Evolutionary conservation across 2,888 invertebrate species (phyloP), one percentile per base, ranked within the genome.

Genomic region (Aromia moschata): DNA sequence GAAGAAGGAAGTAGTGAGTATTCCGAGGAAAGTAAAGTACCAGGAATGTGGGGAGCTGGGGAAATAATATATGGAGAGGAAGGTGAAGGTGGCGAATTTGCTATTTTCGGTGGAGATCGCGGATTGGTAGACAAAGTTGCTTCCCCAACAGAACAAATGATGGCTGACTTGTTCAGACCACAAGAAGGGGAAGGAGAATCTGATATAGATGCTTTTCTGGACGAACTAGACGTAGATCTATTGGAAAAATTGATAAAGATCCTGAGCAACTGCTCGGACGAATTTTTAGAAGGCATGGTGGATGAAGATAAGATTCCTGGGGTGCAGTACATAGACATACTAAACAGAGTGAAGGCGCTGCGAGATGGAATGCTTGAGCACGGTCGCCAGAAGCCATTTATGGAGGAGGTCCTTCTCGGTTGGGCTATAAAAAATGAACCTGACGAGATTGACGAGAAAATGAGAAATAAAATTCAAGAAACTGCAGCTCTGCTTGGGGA

Each of bases 371-470:
- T 51, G 2, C 20, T 30, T 14, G 41, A 41, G 2, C 36, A 58
- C 11, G 56, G 12, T 14, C 49, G 41, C n/a, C 58, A 55, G 33
- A 62, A 65, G 51, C 41, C 64, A 1, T 52, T 60, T 33, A 51
- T 77, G 38, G 75, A 75, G 57, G 52, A 72, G 15, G 61, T 70
- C 11, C 65, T 77, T 64, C 62, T 70, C 3, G 69, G 72, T 4
- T 77, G 77, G 77, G 74, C 74, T 0, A 58, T 58, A 36, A 60
- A 58, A 18, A 73, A 72, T 47, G 70, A 72, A 7, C 75, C 74
- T 1, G 71, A 75, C 1, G 59, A 70, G 16, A 70, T 77, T 0
- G 67, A 74, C 53, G 67, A 71, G 7, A 56, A 62, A 12, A 47
- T 75, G 3, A 45, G 70, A n/a, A 61, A 69, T 7, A 73, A 73